A percentile compares a stretch with the other conserved stretches of the same genome.
Evolutionary conservation across 2,113 vertebrate species (phyloP).

Genomic region (Physeter macrocephalus): DNA sequence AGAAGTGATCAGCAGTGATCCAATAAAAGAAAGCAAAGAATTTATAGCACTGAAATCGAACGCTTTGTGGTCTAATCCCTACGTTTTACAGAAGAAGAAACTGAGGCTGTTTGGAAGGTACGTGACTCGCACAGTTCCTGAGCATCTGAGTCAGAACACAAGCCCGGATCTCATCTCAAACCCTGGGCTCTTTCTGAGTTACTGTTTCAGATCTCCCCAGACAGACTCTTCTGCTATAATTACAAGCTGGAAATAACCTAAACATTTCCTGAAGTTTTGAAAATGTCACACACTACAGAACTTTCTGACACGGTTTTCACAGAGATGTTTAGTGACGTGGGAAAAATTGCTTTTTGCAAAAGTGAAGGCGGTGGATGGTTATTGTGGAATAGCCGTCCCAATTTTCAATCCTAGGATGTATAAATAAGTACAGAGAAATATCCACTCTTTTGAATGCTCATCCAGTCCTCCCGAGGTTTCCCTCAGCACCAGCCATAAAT

Average conservation of each 20-base stretch:
- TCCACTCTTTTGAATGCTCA: not conserved
- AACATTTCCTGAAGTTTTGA: not conserved
- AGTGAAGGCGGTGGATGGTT: not conserved
- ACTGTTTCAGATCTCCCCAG: not conserved
- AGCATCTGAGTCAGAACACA: too few relatives aligned
- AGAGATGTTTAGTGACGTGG: not conserved
- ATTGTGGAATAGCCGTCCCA: not conserved
- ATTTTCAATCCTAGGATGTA: not conserved
- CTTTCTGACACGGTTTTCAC: not conserved
- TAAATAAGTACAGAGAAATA: conserved; percentile 3
- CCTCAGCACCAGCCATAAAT: conserved; percentile 14
- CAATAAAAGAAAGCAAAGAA: not conserved
- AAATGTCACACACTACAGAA: not conserved
- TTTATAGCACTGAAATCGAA: not conserved
- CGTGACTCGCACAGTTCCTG: not conserved
- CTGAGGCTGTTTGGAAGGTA: not conserved
- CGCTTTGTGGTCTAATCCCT: not conserved
- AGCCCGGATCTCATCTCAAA: not conserved
- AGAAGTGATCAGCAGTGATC: not conserved
- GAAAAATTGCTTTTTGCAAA: not conserved
- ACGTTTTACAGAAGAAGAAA: not conserved
- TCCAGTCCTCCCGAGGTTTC: conserved; percentile 40
- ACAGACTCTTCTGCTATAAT: not conserved
- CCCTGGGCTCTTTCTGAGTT: not conserved
- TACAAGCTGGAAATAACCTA: conserved; percentile 22